These are phyloP conservation scores for Solen grandis DNA, from an alignment of 1,140 invertebrate genomes.

Conservation along the genomic window DNA sequence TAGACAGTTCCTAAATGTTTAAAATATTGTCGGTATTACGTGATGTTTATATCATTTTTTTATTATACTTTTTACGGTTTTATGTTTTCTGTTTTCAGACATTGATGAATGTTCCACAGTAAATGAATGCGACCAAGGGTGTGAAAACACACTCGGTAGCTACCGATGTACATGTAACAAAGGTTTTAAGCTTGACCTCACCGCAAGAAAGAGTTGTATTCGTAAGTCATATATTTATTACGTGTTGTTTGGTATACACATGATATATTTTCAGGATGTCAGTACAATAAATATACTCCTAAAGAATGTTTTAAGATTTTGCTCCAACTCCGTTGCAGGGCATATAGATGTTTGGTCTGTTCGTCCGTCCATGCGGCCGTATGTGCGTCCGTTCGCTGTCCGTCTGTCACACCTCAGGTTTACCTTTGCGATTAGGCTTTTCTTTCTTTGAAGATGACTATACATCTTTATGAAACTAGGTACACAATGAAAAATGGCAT, in stretches of 20 bases:
- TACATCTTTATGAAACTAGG: no score
- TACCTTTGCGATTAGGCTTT: no score
- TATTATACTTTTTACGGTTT: background rate
- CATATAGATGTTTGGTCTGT: no score
- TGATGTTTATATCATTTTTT: background rate
- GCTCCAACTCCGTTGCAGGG: no score
- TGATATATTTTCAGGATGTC: background rate
- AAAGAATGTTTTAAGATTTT: no score
- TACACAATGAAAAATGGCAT: no score
- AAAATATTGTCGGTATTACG: no score
- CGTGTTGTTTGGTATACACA: background rate
- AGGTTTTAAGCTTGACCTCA: background rate
- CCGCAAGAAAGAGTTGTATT: constrained; percentile 6
- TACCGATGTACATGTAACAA: constrained; percentile 18
- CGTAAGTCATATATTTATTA: background rate
- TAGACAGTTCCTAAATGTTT: no score
- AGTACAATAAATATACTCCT: background rate
- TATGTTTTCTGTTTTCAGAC: constrained; percentile 43
- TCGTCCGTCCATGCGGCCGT: no score
- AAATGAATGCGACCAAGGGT: background rate
- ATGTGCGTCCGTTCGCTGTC: no score
- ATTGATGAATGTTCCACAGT: constrained; percentile 19
- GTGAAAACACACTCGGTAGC: constrained; percentile 37
- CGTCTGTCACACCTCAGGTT: no score
- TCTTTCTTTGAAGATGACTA: no score